Evolutionary conservation across 2,888 invertebrate species (phyloP), one percentile per base, ranked within the genome.

Genomic region (Resseliella maxima): DNA sequence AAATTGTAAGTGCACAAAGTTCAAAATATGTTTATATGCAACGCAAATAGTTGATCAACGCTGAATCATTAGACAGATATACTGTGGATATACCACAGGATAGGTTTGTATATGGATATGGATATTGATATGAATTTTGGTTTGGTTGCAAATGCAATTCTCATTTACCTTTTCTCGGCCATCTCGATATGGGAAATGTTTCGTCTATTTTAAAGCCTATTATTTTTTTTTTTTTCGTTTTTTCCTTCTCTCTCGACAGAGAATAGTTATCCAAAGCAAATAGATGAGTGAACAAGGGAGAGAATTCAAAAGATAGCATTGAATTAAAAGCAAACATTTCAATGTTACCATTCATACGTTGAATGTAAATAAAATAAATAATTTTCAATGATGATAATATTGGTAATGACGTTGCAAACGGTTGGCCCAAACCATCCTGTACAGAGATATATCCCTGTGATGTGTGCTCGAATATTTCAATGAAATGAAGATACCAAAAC

Each of bases 321-420:
- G 46, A 50, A 59, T 24, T 59, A 59, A 59, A 59, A 59, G 24
- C 59, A 59, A 59, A 59, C 59, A 59, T 8, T 50, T 50, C 18
- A 15, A 8, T 50, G 46, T 50, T 50, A 2, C 46, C 46, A 50
- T 59, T 59, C 59, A 59, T n/a, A n/a, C n/a, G 59, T 24, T 3
- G 59, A 59, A 59, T n/a, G 24, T 24, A 59, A 59, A 59, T 59
- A 59, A 59, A 59, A 24, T 59, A 59, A 59, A 59, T 59, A 59
- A 24, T 59, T 59, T 59, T 24, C 59, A 59, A 2, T 24, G 59
- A 24, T 24, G 59, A 59, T 59, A 59, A 59, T 59, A 59, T 59
- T 59, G 24, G 59, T 24, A 59, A 59, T 59, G 59, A 59, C 59
- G 59, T 24, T 59, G 59, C 59, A n/a, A 59, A 59, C 24, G 10